Evolutionary conservation across 1,140 invertebrate genomes (phyloP), one percentile per base, ranked within the genome.

Genomic region (Danaus plexippus): DNA sequence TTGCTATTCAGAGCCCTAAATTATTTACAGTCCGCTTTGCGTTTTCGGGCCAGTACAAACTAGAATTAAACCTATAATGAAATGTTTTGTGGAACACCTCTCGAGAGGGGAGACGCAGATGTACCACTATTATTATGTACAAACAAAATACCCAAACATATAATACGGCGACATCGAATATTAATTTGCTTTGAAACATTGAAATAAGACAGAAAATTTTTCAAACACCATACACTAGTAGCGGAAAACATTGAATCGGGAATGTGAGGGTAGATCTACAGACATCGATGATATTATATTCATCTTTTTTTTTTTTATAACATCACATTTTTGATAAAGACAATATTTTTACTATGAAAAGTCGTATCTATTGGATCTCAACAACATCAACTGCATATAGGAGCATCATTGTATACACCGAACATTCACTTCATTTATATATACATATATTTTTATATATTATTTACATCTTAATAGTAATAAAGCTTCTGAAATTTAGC

Each of bases 1-100:
- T 80, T 79, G 49, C 61, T 71, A 71, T 73, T 69, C 62, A 67
- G 63, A 66, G 76, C 73, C 71, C 75, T 54, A 66, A 65, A 57
- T 61, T 82, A 77, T 80, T 57, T 78, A 80, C 71, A 80, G 44
- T 52, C 60, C 78, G 78, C 80, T 83, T 75, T 59, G 80, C 80
- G 78, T 59, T 42, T 62, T 52, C 44, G 73, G 73, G 76, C 75
- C 44, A 45, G 53, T 59, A 46, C 18, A 48, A 54, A 58, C 47
- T 67, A 57, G 61, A 59, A 54, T 62, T 60, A 52, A 64, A 15
- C 55, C 61, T 60, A 68, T 43, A 52, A 52, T 15, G 22, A 32
- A 32, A 32, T 32, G 22, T 32, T 7, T 6, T 3, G 22, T 32
- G 22, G 22, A 32, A 4, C 22, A 32, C 22, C 2, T 32, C 22